phyloP scores from a whole-genome alignment of 2,888 invertebrate genomes.

The Gymnosoma rotundatum region DNA sequence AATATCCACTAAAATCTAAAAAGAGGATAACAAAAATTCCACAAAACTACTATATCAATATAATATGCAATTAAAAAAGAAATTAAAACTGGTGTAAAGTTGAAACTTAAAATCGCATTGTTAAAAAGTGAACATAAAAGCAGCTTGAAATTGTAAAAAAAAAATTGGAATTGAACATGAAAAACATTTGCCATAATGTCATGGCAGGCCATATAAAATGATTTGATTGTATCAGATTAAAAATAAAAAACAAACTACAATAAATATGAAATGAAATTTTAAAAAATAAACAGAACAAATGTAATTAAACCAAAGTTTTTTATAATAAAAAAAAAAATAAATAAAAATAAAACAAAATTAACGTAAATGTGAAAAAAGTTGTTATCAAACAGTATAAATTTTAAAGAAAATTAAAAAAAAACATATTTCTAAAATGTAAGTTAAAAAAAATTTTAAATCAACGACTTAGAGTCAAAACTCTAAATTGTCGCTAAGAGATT shows the following conservation, averaged over 20 bases:
- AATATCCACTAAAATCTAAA: conserved; percentile 30
- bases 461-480: background rate
- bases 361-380: no score
- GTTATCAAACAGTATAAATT: no score
- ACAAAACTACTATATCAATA: conserved; percentile 9
- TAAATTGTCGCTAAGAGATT: conserved; percentile 15
- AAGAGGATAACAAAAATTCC: conserved; percentile 6
- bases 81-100: conserved; percentile 12
- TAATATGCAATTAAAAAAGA: conserved; percentile 26
- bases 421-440: background rate
- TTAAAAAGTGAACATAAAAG: conserved; percentile 41
- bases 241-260: conserved; percentile 25
- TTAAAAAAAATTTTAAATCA: conserved; percentile 33
- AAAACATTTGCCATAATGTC: conserved; percentile 62
- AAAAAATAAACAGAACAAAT: no score
- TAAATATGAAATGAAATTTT: conserved; percentile 23
- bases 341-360: no score
- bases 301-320: no score
- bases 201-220: conserved; percentile 67
- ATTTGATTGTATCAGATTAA: conserved; percentile 58
- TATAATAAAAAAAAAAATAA: no score
- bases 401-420: conserved; percentile 13
- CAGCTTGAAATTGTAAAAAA: conserved; percentile 26
- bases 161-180: conserved; percentile 16
- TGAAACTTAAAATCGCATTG: conserved; percentile 16